Evolutionary conservation across 2,888 invertebrate genomes (phyloP).

Genomic region (Agrilus biguttatus): DNA sequence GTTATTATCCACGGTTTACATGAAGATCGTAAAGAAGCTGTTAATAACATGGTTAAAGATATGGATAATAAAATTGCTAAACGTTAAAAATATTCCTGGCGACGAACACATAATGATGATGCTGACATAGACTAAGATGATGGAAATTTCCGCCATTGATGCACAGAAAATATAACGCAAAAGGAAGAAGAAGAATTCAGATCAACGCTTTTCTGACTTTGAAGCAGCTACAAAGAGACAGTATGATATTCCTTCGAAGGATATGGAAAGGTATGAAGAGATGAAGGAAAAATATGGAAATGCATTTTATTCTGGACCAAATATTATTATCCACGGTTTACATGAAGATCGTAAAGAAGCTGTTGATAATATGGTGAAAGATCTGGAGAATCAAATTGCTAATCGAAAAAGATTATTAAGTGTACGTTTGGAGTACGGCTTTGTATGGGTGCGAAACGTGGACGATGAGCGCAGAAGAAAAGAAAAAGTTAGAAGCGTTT

Average conservation of each 20-base stretch:
- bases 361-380: conserved; percentile 85
- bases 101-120: conserved; percentile 93
- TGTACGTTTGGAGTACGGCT: no score
- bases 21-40: conserved; percentile 74
- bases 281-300: conserved; percentile 80
- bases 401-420: conserved; percentile 90
- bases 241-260: conserved; percentile 74
- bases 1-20: conserved; percentile 83
- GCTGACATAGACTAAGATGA: conserved; percentile 95
- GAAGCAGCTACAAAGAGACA: conserved; percentile 81
- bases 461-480: no score
- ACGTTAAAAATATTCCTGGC: conserved; percentile 84
- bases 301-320: conserved; percentile 85
- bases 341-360: conserved; percentile 82
- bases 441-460: no score
- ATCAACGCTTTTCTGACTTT: conserved; percentile 75
- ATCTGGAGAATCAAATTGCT: conserved; percentile 85
- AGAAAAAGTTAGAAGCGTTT: no score
- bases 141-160: conserved; percentile 81
- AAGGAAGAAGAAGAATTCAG: conserved; percentile 74
- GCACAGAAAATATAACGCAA: conserved; percentile 73
- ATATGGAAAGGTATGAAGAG: conserved; percentile 71
- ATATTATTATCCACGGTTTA: conserved; percentile 80
- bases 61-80: conserved; percentile 88
- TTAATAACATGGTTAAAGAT: conserved; percentile 89